Base-by-base conservation (phyloP, 2,888 invertebrate species). In the Euzetes globulus region DNA sequence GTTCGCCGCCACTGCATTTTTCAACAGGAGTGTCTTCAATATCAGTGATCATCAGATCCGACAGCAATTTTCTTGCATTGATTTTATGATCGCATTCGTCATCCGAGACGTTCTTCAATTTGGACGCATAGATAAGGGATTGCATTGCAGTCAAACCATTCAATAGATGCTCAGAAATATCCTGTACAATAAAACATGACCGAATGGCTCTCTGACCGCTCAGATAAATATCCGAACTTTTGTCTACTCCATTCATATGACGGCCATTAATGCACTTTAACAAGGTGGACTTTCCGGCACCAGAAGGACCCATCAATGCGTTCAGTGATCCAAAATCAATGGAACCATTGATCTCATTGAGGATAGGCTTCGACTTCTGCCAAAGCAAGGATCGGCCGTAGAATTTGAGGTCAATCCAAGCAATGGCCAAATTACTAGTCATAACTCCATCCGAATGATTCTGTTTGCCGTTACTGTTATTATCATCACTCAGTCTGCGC, bases 241-340 rank as follows among this genome's bases (percentile, higher is more conserved):
- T 70, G 27, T 41, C 70, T 1, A 70, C 22, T 1, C 25, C 45
- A 6, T 4, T 37, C 25, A 45, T 47, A 22, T 41, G 19, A 11
- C 25, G 22, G 19, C 72, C 72, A 25, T 55, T 72, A 29, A 72
- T 58, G 29, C 72, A 72, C 19, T 72, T 72, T 11, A 72, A n/a
- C 15, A 72, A 15, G 9, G 72, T 58, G 4, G 72, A 58, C 52
- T 72, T 72, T 19, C 72, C 72, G 6, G 72, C 55, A 72, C 72
- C 72, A 15, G 55, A 58, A 13, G 72, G 72, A 15, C 72, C 72
- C 52, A 72, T 37, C 58, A 72, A 22, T 58, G 72, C 72, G 19
- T 55, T 58, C 33, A 72, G 55, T 37, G 72, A 29, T 17, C 41
- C 41, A 17, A 58, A 55, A 27, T 58, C 37, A 17, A 72, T 33